Evolutionary conservation across 2,888 invertebrate genomes (phyloP).

Genomic region (Morinoia aosen): DNA sequence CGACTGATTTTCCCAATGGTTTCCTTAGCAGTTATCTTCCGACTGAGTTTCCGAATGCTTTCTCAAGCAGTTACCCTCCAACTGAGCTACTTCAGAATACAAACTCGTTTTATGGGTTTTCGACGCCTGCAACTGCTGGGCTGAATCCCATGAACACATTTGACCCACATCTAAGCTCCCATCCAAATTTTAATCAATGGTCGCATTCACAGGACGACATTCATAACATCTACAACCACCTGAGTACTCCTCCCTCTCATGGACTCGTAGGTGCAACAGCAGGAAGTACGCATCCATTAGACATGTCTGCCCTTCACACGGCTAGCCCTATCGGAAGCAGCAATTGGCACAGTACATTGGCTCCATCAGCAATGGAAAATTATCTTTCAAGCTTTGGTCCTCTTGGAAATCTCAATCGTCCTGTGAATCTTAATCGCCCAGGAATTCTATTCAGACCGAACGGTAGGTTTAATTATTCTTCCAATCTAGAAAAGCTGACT

Average conservation of each 20-base stretch:
- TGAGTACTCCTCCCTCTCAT: not conserved
- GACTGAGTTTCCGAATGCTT: not conserved
- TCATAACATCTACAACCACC: not conserved
- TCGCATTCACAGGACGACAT: not conserved
- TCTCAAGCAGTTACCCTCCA: not conserved
- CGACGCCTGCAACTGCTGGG: not conserved
- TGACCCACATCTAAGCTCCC: not conserved
- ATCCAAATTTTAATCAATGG: not conserved
- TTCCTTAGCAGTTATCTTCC: not conserved
- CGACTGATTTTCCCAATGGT: not conserved
- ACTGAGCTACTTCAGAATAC: not conserved
- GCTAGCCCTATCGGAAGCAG: not conserved
- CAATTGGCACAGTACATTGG: not conserved
- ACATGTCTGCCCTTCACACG: not conserved
- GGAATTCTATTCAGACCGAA: slow-evolving; percentile 9
- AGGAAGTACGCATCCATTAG: not conserved
- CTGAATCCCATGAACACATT: not conserved
- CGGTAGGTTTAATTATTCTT: not conserved
- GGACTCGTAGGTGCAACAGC: not conserved
- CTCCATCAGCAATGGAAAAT: not conserved
- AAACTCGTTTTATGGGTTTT: not conserved
- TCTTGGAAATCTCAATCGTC: not conserved
- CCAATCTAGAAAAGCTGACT: slow-evolving; percentile 21
- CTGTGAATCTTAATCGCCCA: not conserved
- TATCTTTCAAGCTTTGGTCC: not conserved